Percentiles rank a stretch among this genome's conserved stretches.
These are phyloP conservation scores for Embidobia sp. DNA, from an alignment of 2,888 invertebrate species.

Conservation along the genomic window DNA sequence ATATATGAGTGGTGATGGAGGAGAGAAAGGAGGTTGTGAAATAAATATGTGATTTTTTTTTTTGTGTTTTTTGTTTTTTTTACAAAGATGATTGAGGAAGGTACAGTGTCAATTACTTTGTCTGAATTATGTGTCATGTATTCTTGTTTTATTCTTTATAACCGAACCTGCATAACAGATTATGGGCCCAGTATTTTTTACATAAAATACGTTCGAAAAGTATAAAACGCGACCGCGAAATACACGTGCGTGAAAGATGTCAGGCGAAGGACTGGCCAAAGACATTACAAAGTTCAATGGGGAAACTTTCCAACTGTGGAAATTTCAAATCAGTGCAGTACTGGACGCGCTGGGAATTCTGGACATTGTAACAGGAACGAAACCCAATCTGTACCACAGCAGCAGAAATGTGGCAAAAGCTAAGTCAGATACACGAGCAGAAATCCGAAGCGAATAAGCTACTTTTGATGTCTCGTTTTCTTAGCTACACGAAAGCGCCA, in stretches of 20 bases:
- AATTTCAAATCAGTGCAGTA: constrained; percentile 1
- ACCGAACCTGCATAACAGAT: constrained; percentile 46
- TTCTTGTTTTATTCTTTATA: too few relatives aligned
- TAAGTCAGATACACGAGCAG: constrained; percentile 49
- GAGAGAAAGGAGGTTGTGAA: too few relatives aligned
- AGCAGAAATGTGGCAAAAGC: constrained; percentile 58
- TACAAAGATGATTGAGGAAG: too few relatives aligned
- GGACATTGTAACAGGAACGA: background rate
- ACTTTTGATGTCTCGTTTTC: constrained; percentile 1
- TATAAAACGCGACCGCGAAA: background rate
- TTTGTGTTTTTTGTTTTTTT: too few relatives aligned
- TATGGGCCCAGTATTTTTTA: constrained; percentile 1
- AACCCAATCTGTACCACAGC: constrained; percentile 30
- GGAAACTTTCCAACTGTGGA: constrained; percentile 1
- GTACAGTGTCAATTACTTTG: too few relatives aligned
- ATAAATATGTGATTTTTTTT: too few relatives aligned
- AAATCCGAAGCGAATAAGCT: constrained; percentile 19
- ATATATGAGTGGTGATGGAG: too few relatives aligned
- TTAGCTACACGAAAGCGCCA: background rate
- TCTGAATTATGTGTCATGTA: too few relatives aligned
- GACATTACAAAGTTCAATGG: constrained; percentile 10
- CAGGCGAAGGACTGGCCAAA: background rate
- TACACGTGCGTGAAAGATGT: background rate
- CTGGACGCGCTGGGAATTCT: background rate
- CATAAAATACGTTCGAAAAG: too few relatives aligned